phyloP scores from a whole-genome alignment of 2,113 vertebrate species.

The Gila orcuttii region DNA sequence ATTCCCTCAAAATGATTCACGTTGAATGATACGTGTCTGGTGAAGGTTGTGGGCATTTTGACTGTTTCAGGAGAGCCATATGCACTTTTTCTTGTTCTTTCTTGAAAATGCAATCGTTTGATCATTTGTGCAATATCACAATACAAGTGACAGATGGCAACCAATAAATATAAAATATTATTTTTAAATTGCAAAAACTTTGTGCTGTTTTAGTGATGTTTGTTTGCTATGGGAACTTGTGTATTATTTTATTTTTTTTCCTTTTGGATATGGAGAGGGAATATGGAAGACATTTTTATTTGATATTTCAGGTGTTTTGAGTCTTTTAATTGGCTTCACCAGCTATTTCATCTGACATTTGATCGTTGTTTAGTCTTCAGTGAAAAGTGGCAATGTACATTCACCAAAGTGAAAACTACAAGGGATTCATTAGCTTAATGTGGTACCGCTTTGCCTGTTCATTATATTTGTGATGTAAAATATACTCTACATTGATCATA shows the following conservation, averaged over 20 bases:
- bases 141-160: background rate
- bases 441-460: conserved; percentile 40
- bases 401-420: background rate
- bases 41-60: conserved; percentile 17
- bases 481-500: conserved; percentile 38
- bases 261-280: background rate
- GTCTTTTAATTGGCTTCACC: conserved; percentile 46
- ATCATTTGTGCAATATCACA: background rate
- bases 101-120: background rate
- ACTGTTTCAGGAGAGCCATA: background rate
- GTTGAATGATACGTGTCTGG: background rate
- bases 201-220: background rate
- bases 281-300: background rate
- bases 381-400: background rate
- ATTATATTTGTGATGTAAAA: conserved; percentile 40
- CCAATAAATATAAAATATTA: background rate
- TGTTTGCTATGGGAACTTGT: conserved; percentile 7
- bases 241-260: background rate
- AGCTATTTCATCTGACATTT: conserved; percentile 48
- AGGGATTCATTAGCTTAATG: background rate
- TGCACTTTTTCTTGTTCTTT: conserved; percentile 16
- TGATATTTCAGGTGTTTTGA: background rate
- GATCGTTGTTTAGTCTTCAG: conserved; percentile 41
- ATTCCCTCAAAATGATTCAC: background rate
- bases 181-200: conserved; percentile 45